A percentile compares a stretch with the other conserved stretches of the same genome.
These are phyloP conservation scores for Macrocentrus cingulum DNA, from an alignment of 1,140 invertebrate species.

Conservation along the genomic window DNA sequence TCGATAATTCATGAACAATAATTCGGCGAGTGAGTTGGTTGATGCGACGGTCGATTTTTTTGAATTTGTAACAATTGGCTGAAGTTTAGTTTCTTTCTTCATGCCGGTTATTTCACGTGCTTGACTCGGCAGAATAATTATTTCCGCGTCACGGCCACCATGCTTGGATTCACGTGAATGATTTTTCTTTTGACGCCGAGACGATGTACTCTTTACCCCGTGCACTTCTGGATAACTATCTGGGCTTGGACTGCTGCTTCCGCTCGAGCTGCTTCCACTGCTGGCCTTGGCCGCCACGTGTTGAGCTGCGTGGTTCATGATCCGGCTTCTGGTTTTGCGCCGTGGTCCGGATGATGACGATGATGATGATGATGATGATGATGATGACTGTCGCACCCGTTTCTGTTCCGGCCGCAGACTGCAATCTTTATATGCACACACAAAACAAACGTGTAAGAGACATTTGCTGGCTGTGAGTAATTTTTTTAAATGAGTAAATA, in stretches of 20 bases:
- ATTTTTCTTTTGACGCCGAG: slow-evolving; percentile 55
- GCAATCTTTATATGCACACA: slow-evolving; percentile 53
- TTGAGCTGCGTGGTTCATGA: too few relatives aligned
- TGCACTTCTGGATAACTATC: too few relatives aligned
- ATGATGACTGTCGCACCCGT: slow-evolving; percentile 44
- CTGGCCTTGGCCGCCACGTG: too few relatives aligned
- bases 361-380: slow-evolving; percentile 36
- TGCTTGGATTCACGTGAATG: slow-evolving; percentile 39
- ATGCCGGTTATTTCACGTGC: too few relatives aligned
- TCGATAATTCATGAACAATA: too few relatives aligned
- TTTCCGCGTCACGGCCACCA: slow-evolving; percentile 26
- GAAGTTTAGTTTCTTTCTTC: too few relatives aligned
- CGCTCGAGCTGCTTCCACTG: slow-evolving; percentile 34
- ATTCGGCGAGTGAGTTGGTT: too few relatives aligned
- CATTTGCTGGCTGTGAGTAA: slow-evolving; percentile 16
- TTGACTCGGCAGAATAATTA: too few relatives aligned
- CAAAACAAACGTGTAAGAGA: slow-evolving; percentile 41
- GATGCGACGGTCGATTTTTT: too few relatives aligned
- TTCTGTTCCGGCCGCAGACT: slow-evolving; percentile 46
- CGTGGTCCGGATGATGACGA: slow-evolving; percentile 47
- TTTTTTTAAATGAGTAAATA: too few relatives aligned
- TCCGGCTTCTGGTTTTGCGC: slow-evolving; percentile 27
- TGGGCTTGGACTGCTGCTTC: slow-evolving; percentile 11
- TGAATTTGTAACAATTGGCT: too few relatives aligned
- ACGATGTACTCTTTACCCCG: slow-evolving; percentile 41